Conservation (phyloP, 2,797 vertebrate genomes). For the Cyprinella venusta region DNA sequence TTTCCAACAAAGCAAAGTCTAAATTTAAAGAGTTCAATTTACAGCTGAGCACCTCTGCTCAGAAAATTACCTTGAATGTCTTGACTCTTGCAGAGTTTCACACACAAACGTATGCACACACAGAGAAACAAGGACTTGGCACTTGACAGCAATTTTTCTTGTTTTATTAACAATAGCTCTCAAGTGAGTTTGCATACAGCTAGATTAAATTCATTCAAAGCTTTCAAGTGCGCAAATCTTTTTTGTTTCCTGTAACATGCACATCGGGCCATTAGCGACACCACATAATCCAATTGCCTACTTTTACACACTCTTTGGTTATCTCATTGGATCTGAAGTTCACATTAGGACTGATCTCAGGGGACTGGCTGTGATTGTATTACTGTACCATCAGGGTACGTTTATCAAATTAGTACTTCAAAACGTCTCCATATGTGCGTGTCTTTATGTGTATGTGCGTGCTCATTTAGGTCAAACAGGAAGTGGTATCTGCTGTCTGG, state of each 20-base stretch:
- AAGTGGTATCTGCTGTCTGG: constrained; percentile 79
- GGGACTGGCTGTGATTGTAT: constrained; percentile 73
- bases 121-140: constrained; percentile 8
- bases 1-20: neutral
- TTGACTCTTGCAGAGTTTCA: neutral
- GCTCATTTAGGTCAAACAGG: constrained; percentile 60
- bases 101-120: too few relatives aligned
- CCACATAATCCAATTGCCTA: constrained; percentile 73
- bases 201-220: constrained; percentile 49
- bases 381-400: constrained; percentile 61
- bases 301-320: constrained; percentile 70
- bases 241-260: constrained; percentile 64
- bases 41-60: neutral
- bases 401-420: constrained; percentile 64
- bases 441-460: constrained; percentile 28
- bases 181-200: constrained; percentile 36
- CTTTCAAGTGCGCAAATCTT: constrained; percentile 45
- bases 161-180: constrained; percentile 33
- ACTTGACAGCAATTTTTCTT: constrained; percentile 40
- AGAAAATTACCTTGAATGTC: neutral
- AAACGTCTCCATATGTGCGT: constrained; percentile 69
- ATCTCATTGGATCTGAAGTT: constrained; percentile 68
- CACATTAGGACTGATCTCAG: constrained; percentile 69
- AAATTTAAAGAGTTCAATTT: neutral
- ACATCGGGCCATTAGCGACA: constrained; percentile 73